Conservation (phyloP, 2,113 vertebrate genomes). For the Dolichallabes microphthalmus region DNA sequence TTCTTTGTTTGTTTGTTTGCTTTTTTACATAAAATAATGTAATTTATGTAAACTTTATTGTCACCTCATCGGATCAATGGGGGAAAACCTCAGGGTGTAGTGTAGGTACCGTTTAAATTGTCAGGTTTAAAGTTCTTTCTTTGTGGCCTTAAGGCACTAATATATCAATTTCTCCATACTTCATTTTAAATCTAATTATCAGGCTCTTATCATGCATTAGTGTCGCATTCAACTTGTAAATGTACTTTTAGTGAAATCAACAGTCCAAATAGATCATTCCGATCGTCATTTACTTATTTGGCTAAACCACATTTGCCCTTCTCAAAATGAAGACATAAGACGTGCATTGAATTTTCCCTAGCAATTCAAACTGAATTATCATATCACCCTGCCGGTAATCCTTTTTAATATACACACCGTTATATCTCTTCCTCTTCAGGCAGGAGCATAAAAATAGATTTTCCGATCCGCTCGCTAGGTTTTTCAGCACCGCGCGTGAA, state of each 20-base stretch:
- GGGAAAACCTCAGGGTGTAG: neutral
- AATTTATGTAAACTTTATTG: neutral
- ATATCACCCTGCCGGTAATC: slow-evolving; percentile 1
- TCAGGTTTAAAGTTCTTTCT: neutral
- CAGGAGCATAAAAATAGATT: neutral
- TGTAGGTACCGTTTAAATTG: neutral
- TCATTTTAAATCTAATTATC: slow-evolving; percentile 16
- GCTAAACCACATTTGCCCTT: neutral
- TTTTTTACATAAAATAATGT: neutral
- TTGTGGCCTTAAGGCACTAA: neutral
- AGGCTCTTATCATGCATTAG: neutral
- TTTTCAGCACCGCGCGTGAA: neutral
- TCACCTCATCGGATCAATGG: neutral
- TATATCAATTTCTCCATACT: neutral
- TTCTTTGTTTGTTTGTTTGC: no score
- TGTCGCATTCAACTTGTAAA: neutral
- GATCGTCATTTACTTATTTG: neutral
- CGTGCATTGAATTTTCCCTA: neutral
- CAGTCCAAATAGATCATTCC: neutral
- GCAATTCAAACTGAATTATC: slow-evolving; percentile 4
- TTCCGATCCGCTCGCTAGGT: neutral
- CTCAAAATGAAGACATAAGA: neutral
- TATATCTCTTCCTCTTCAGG: neutral
- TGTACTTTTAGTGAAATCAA: slow-evolving; percentile 7
- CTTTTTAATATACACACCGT: neutral